phyloP scores from a whole-genome alignment of 2,797 vertebrate genomes.

The Pseudotriccus pelzelni region DNA sequence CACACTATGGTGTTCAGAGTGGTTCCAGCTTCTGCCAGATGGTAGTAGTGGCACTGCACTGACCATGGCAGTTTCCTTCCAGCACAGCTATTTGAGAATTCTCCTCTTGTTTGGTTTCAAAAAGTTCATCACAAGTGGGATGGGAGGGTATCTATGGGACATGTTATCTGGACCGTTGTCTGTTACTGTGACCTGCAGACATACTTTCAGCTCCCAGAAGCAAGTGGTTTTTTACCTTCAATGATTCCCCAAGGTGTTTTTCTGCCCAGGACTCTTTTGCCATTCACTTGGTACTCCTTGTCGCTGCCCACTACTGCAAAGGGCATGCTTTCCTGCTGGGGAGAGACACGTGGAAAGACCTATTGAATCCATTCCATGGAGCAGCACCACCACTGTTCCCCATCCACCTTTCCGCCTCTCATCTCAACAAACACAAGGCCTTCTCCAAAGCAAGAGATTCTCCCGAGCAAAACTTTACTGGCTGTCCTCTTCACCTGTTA shows the following conservation, averaged over 20 bases:
- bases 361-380: background rate
- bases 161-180: background rate
- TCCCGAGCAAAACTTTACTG: background rate
- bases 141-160: background rate
- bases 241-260: slow-evolving; percentile 98
- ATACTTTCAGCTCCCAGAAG: background rate
- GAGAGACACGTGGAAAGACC: background rate
- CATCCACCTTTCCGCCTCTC: background rate
- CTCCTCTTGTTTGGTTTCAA: background rate
- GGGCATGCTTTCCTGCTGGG: slow-evolving; percentile 92
- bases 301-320: slow-evolving; percentile 97
- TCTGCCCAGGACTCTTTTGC: slow-evolving; percentile 92
- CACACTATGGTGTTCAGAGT: background rate
- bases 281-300: slow-evolving; percentile 97
- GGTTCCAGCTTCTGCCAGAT: background rate
- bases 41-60: background rate
- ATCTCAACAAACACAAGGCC: background rate
- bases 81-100: background rate
- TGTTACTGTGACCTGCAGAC: background rate
- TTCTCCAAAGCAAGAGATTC: background rate
- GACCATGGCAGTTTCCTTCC: background rate
- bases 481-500: background rate
- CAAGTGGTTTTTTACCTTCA: slow-evolving; percentile 81
- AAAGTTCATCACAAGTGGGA: background rate
- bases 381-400: background rate